Evolutionary conservation across 37 sponge, comb jelly and placozoan species (phyloP), one percentile per base, ranked within the genome.

Genomic region (Beroe forskalii): DNA sequence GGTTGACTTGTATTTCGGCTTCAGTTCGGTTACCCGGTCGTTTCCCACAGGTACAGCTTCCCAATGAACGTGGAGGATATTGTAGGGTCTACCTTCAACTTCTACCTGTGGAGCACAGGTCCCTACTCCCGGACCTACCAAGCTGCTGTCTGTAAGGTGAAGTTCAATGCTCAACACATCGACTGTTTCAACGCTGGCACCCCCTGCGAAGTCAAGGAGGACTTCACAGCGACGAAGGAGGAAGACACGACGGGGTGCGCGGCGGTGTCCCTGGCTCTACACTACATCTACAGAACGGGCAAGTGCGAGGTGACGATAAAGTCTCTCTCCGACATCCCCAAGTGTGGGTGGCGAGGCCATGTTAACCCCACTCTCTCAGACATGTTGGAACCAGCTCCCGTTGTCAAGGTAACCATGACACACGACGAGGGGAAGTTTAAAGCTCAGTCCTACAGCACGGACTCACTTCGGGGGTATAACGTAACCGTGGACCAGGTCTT

Each of bases 381-480:
- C 17, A 32, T 36, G 9, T 28, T 35, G 12, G 72, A 69, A 36
- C 72, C 72, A 9, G 19, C 19, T 28, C 72, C 72, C 1, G 38
- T 69, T 69, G 72, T 69, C 33, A 69, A 69, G 72, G 32, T 69
- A 28, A 69, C 72, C 2, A 27, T 69, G 38, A 33, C 72, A 32
- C 33, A 35, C 20, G 72, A 69, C 1, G 72, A 69, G 17, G 72
- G 72, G 38, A 36, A 69, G 19, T 12, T 69, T 37, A 31, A 14
- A 37, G 39, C 55, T 17, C 55, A 69, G 1, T 33, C 72, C 6
- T 37, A 69, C 1, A 28, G 38, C 27, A 69, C 72, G 4, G 72
- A 36, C 38, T 20, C 72, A 3, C 27, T 69, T 32, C 28, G 38
- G 39, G 72, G 72, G 28, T 69, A 69, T 17, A 36, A 35, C 17